Base-by-base conservation (phyloP, 2,797 vertebrate species). In the Sebastes iracundus region DNA sequence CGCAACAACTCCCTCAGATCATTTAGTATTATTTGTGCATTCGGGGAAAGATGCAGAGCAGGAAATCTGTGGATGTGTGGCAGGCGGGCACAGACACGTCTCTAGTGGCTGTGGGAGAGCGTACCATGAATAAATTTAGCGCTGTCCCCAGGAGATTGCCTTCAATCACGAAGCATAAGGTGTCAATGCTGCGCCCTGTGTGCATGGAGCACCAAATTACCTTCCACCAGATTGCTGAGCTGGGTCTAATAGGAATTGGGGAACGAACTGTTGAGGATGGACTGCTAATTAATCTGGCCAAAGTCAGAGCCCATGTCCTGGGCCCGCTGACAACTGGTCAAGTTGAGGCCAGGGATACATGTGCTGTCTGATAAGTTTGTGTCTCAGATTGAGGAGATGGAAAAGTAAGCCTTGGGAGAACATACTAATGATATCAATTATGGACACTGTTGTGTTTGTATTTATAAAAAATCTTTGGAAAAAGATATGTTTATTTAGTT, bases 111-210 rank as follows among this genome's bases (percentile, higher is more conserved):
- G 78, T 83, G 90, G 90, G 90, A 94, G 93, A 95, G 89, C 82
- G 80, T 74, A 94, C 93, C 88, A 93, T 95, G 95, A 96, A 96
- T 96, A 96, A 92, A 96, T 95, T 96, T 93, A 89, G 86, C 79
- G 52, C 82, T 85, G 92, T 95, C 94, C 95, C 90, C 94, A 83
- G 83, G 95, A 95, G 95, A 96, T 95, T 95, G 94, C 93, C 94
- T 95, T 96, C 95, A 96, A 95, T 95, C 95, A 95, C 62, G 88
- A 94, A 94, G 93, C 95, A 96, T 95, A 95, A 96, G 95, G 94
- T 96, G 95, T 93, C 95, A 95, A 88, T 88, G 93, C 89, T 86
- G 93, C 83, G 87, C 90, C 92, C 94, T 90, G 94, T 88, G 87
- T 93, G 92, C 90, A 92, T 88, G 83, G 88, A 92, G 91, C 90